phyloP scores from a whole-genome alignment of 2,888 invertebrate genomes.

The Drosophila infuscata region DNA sequence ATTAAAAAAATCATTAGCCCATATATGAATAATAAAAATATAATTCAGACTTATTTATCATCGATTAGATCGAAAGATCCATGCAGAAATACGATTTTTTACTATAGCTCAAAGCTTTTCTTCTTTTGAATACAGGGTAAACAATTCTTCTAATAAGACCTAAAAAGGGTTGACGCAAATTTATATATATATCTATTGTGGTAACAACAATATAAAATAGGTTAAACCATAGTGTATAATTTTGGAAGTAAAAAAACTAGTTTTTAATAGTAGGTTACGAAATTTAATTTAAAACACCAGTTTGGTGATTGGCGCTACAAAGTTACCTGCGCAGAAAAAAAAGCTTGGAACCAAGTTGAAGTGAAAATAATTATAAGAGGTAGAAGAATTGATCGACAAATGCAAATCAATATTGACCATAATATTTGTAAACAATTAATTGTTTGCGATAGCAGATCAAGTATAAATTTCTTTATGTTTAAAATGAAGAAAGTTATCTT shows the following conservation, averaged over 20 bases:
- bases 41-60: background rate
- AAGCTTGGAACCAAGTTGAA: background rate
- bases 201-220: background rate
- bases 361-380: background rate
- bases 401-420: background rate
- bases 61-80: background rate
- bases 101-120: background rate
- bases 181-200: background rate
- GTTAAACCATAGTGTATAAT: background rate
- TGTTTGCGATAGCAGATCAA: background rate
- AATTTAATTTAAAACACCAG: background rate
- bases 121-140: constrained; percentile 12
- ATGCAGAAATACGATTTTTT: background rate
- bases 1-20: background rate
- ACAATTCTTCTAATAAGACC: background rate
- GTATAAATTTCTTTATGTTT: background rate
- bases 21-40: background rate
- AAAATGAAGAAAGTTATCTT: background rate
- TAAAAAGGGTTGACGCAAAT: background rate
- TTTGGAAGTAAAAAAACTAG: background rate
- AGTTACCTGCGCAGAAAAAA: constrained; percentile 29
- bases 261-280: background rate
- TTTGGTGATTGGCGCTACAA: constrained; percentile 34
- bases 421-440: background rate
- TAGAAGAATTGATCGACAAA: background rate